Conservation (phyloP, 2,797 vertebrate genomes). For the Lacerta viridis region DNA sequence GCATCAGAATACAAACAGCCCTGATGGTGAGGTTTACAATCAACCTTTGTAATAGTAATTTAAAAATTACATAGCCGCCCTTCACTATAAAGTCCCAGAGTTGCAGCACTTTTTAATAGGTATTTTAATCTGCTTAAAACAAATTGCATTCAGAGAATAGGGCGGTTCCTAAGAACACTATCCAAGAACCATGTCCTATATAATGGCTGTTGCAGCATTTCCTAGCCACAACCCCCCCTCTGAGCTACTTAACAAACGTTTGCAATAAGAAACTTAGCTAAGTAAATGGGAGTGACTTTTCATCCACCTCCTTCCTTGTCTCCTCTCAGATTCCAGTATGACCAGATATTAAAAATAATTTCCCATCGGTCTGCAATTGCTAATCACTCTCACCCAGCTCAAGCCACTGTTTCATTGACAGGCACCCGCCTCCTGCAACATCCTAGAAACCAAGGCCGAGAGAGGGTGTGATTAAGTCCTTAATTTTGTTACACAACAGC, state of each 20-base stretch:
- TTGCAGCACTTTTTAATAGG: too few species aligned
- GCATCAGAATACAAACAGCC: background rate
- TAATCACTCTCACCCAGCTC: background rate
- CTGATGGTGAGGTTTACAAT: background rate
- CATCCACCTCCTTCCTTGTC: background rate
- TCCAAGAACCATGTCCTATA: too few species aligned
- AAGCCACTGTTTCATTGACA: background rate
- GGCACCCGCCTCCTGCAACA: background rate
- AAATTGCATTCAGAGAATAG: too few species aligned
- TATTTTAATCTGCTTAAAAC: too few species aligned
- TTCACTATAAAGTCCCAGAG: too few species aligned
- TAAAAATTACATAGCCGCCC: too few species aligned
- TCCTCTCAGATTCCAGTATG: background rate
- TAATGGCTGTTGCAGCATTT: background rate
- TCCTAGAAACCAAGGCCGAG: background rate
- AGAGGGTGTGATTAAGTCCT: too few species aligned
- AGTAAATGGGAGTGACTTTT: background rate
- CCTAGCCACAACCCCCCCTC: background rate
- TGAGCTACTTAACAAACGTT: background rate
- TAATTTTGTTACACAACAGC: fast-evolving
- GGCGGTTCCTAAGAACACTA: too few species aligned
- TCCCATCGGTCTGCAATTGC: background rate
- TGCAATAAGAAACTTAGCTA: background rate
- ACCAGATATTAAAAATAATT: background rate
- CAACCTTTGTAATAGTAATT: too few species aligned